Conservation (phyloP, 1,140 invertebrate genomes). For the Oedothorax gibbosus region DNA sequence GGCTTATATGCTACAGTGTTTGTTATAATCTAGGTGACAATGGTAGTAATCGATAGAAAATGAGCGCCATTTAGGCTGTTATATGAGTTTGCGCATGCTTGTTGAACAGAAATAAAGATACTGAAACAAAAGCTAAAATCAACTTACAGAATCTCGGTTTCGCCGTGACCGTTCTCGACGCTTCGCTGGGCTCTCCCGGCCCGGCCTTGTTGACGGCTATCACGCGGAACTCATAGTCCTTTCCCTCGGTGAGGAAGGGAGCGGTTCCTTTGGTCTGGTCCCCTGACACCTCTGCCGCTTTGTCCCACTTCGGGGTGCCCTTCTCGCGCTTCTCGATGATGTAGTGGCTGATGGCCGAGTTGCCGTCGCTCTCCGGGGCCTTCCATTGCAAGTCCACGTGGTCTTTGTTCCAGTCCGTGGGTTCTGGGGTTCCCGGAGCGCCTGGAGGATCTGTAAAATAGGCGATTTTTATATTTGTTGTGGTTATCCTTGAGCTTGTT, state of each 20-base stretch:
- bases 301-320: slow-evolving; percentile 81
- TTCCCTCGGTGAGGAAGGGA: slow-evolving; percentile 92
- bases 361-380: slow-evolving; percentile 83
- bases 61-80: not conserved
- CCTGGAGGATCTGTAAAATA: slow-evolving; percentile 57
- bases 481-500: too few relatives aligned
- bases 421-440: slow-evolving; percentile 74
- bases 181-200: slow-evolving; percentile 69
- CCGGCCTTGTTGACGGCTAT: slow-evolving; percentile 96
- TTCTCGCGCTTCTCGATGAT: slow-evolving; percentile 85
- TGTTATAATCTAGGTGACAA: not conserved
- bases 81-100: not conserved
- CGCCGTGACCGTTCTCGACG: slow-evolving; percentile 69
- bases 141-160: slow-evolving; percentile 69
- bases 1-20: too few relatives aligned
- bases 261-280: slow-evolving; percentile 80
- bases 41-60: not conserved
- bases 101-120: not conserved
- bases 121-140: too few relatives aligned
- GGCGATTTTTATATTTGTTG: too few relatives aligned
- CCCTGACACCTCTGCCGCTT: slow-evolving; percentile 83
- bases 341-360: slow-evolving; percentile 87
- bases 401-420: slow-evolving; percentile 94
- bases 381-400: slow-evolving; percentile 82
- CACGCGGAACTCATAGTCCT: slow-evolving; percentile 98